Evolutionary conservation across 1,140 invertebrate genomes (phyloP).

Genomic region (Drosophila fuyamai): DNA sequence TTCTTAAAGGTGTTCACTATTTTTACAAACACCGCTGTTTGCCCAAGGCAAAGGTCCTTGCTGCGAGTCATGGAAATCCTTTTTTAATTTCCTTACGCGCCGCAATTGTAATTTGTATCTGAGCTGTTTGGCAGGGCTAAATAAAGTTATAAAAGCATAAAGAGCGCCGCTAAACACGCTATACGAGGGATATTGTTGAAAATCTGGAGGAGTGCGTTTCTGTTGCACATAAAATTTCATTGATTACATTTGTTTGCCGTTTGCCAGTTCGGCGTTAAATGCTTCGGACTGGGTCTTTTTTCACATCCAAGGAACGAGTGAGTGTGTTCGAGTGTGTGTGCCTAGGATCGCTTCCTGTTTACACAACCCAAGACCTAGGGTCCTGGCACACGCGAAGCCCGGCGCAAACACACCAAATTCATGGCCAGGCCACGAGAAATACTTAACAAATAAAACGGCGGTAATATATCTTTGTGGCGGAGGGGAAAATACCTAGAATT

Average conservation of each 20-base stretch:
- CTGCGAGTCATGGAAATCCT: slow-evolving; percentile 59
- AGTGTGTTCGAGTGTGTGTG: slow-evolving; percentile 5
- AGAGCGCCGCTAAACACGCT: slow-evolving; percentile 59
- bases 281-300: slow-evolving; percentile 18
- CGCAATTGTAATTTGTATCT: slow-evolving; percentile 77
- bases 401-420: slow-evolving; percentile 51
- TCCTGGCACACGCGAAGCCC: slow-evolving; percentile 42
- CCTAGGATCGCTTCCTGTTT: slow-evolving; percentile 77
- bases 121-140: slow-evolving; percentile 63
- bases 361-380: slow-evolving; percentile 61
- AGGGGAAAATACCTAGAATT: slow-evolving; percentile 66
- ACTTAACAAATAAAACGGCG: slow-evolving; percentile 59
- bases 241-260: slow-evolving; percentile 81
- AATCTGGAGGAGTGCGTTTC: slow-evolving; percentile 64
- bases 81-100: slow-evolving; percentile 73
- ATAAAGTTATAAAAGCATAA: slow-evolving; percentile 81
- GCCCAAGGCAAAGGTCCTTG: slow-evolving; percentile 2
- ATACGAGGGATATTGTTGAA: slow-evolving; percentile 31
- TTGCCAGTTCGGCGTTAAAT: slow-evolving; percentile 65
- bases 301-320: slow-evolving; percentile 6
- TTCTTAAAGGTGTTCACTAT: not conserved
- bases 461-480: slow-evolving; percentile 57
- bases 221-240: slow-evolving; percentile 83
- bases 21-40: slow-evolving; percentile 1
- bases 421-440: slow-evolving; percentile 56